phyloP scores from a whole-genome alignment of 1,140 invertebrate genomes.

The Lepeophtheirus salmonis region DNA sequence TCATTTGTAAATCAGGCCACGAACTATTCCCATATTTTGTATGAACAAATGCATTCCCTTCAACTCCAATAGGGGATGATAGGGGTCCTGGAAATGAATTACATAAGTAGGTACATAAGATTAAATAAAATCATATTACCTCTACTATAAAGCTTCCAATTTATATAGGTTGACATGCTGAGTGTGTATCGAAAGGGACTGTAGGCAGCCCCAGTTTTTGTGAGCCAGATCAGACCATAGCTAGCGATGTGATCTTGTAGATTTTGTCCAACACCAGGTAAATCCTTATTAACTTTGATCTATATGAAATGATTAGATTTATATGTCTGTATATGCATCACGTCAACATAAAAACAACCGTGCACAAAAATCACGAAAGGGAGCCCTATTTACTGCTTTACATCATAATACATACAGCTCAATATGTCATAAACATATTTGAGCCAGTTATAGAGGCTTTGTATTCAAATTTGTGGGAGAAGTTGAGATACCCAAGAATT shows the following conservation, averaged over 20 bases:
- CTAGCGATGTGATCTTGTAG: conserved; percentile 44
- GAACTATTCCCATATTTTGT: conserved; percentile 26
- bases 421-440: too few species aligned
- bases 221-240: conserved; percentile 18
- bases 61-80: conserved; percentile 25
- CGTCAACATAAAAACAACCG: too few species aligned
- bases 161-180: conserved; percentile 10
- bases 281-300: conserved; percentile 30
- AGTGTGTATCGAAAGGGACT: conserved; percentile 14
- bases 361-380: too few species aligned
- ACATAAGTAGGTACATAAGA: neutral
- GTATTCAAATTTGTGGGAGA: too few species aligned
- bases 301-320: neutral
- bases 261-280: conserved; percentile 51
- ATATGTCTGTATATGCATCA: too few species aligned
- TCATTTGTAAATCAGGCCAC: conserved; percentile 27
- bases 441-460: too few species aligned
- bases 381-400: too few species aligned
- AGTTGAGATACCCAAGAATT: too few species aligned
- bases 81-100: conserved; percentile 23
- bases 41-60: conserved; percentile 25
- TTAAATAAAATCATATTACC: conserved; percentile 15
- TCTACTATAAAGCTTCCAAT: conserved; percentile 15
- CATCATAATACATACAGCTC: too few species aligned
- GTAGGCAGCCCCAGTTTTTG: conserved; percentile 1